Conservation (phyloP, 2,113 vertebrate genomes). For the Sylvietta virens region DNA sequence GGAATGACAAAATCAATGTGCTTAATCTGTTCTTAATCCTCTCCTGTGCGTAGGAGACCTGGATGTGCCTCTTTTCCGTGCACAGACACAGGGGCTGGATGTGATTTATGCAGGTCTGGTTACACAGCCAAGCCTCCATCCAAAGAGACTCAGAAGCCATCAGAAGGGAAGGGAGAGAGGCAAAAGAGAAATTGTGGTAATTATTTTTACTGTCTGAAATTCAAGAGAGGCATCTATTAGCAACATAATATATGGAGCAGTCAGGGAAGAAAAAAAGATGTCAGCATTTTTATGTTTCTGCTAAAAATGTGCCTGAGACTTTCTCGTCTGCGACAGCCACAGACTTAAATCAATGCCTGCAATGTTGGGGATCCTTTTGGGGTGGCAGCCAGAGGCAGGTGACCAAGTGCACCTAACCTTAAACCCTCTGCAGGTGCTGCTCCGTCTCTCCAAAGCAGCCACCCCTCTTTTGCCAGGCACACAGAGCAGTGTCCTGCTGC, state of each 20-base stretch:
- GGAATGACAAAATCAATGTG: not conserved
- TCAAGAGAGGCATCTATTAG: not conserved
- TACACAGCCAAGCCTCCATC: not conserved
- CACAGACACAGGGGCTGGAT: not conserved
- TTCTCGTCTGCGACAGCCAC: not conserved
- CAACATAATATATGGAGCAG: not conserved
- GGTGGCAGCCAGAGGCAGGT: not conserved
- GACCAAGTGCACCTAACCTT: not conserved
- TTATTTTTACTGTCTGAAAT: slow-evolving; percentile 5
- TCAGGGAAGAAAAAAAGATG: not conserved
- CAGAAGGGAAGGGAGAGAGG: not conserved
- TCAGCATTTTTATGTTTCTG: not conserved
- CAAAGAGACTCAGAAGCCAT: not conserved
- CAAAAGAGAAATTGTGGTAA: not conserved
- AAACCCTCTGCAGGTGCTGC: not conserved
- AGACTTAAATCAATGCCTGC: not conserved
- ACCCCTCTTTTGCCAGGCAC: not conserved
- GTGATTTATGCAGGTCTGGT: not conserved
- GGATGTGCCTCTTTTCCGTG: not conserved
- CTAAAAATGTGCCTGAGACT: not conserved
- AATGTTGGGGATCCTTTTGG: not conserved
- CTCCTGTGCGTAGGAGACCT: not conserved
- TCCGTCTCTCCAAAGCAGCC: not conserved
- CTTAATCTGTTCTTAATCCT: not conserved
- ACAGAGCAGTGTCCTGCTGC: not conserved